A percentile compares a stretch with the other conserved stretches of the same genome.
Conservation (phyloP, 2,888 invertebrate genomes). For the Leptopilina myrica region DNA sequence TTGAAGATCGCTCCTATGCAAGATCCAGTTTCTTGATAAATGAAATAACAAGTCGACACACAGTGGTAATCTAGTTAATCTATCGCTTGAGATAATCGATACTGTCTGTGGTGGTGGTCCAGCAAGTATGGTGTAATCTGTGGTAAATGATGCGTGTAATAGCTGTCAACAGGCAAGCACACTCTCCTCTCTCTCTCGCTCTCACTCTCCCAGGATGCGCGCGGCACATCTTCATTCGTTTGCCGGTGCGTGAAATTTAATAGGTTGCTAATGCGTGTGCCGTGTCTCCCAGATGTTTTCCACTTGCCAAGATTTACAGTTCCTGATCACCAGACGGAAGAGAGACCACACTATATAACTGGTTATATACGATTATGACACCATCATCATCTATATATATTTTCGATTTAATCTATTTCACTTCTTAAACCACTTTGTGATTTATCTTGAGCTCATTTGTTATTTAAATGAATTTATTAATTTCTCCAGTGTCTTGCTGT, state of each 20-base stretch:
- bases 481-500: too few relatives aligned
- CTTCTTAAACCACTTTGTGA: neutral
- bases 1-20: constrained; percentile 46
- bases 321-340: constrained; percentile 16
- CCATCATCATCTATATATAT: neutral
- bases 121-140: constrained; percentile 60
- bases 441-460: too few relatives aligned
- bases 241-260: constrained; percentile 37
- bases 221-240: constrained; percentile 67
- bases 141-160: constrained; percentile 75
- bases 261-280: constrained; percentile 38
- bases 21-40: constrained; percentile 74
- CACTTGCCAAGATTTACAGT: constrained; percentile 28
- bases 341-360: constrained; percentile 3
- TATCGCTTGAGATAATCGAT: constrained; percentile 75
- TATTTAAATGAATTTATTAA: too few relatives aligned
- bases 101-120: constrained; percentile 73
- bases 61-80: constrained; percentile 74
- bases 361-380: constrained; percentile 19
- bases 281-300: constrained; percentile 32
- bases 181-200: too few relatives aligned
- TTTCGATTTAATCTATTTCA: constrained; percentile 7
- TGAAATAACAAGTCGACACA: constrained; percentile 71
- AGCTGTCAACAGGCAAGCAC: constrained; percentile 69
- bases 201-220: constrained; percentile 52